Conservation (phyloP, 1,140 invertebrate species). For the Leguminivora glycinivorella region DNA sequence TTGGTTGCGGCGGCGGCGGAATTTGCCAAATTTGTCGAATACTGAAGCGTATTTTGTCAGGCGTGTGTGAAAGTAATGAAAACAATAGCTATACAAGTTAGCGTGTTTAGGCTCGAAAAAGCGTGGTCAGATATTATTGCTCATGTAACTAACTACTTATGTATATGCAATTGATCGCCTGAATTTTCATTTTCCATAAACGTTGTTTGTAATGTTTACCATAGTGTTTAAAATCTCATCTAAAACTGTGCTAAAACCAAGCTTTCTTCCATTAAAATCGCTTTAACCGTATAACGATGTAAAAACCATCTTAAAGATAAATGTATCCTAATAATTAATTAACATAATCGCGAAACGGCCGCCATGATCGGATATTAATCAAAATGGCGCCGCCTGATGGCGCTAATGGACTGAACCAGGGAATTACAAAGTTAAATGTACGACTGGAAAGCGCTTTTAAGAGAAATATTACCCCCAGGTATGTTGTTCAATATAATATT, state of each 20-base stretch:
- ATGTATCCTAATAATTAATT: conserved; percentile 25
- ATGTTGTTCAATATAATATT: no score
- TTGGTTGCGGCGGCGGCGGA: not conserved
- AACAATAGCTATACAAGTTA: not conserved
- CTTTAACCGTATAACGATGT: not conserved
- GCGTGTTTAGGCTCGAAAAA: no score
- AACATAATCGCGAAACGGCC: conserved; percentile 15
- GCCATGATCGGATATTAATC: conserved; percentile 14
- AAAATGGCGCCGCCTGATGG: not conserved
- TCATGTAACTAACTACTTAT: no score
- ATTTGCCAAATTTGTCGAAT: not conserved
- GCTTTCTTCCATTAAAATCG: not conserved
- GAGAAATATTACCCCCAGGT: not conserved
- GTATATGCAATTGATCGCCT: no score
- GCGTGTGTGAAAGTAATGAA: not conserved
- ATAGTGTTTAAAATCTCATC: not conserved
- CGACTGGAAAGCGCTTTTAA: not conserved
- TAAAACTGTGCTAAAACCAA: no score
- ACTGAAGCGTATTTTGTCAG: conserved; percentile 1
- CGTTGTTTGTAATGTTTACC: no score
- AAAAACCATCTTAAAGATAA: conserved; percentile 6
- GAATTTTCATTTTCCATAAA: no score
- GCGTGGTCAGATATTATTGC: no score
- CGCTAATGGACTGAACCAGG: conserved; percentile 10
- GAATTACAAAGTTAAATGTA: not conserved